Evolutionary conservation across 2,797 vertebrate genomes (phyloP).

Genomic region (Acanthornis magna): DNA sequence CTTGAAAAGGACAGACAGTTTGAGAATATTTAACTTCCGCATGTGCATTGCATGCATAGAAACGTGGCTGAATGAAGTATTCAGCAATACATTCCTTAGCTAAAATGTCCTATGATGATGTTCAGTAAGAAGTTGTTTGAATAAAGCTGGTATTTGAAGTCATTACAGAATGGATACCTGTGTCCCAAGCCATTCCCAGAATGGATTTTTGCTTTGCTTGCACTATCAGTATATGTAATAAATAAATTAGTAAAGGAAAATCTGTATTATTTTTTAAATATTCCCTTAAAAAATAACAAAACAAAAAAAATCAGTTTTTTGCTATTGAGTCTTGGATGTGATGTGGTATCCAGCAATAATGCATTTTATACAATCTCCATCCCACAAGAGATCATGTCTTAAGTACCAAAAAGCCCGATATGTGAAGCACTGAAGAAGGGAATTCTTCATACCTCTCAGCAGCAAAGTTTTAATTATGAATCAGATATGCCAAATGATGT

Average conservation of each 20-base stretch:
- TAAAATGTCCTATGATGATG: background rate
- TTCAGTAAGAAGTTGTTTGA: background rate
- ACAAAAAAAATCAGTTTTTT: background rate
- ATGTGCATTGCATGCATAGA: background rate
- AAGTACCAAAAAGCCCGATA: background rate
- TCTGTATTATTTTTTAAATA: background rate
- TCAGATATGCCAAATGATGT: background rate
- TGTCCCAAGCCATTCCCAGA: background rate
- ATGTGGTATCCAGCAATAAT: background rate
- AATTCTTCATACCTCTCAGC: background rate
- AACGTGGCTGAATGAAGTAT: background rate
- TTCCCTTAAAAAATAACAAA: background rate
- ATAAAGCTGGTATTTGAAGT: background rate
- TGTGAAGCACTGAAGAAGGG: background rate
- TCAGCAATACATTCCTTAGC: background rate
- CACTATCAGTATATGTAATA: background rate
- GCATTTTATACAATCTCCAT: background rate
- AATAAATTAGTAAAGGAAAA: background rate
- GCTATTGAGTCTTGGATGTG: background rate
- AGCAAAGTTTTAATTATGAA: background rate
- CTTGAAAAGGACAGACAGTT: background rate
- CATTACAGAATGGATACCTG: background rate
- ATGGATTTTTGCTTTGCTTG: background rate
- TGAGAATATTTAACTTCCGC: background rate
- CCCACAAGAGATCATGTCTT: background rate